phyloP scores from a whole-genome alignment of 1,140 invertebrate genomes.

The Phenacoccus solenopsis region DNA sequence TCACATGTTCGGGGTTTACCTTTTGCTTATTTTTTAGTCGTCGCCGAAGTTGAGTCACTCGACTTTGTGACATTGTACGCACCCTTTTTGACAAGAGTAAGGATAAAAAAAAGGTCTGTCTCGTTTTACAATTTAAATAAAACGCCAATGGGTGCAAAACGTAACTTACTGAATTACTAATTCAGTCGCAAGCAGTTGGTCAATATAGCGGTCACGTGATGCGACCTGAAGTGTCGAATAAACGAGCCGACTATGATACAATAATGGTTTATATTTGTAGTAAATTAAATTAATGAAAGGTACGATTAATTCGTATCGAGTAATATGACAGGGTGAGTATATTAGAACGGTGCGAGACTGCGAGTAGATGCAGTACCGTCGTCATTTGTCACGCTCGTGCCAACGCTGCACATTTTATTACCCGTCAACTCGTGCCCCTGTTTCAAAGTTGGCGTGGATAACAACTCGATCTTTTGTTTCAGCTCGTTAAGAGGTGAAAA shows the following conservation, averaged over 20 bases:
- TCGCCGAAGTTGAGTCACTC: no score
- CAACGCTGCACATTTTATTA: neutral
- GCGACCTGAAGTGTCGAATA: neutral
- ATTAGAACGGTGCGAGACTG: no score
- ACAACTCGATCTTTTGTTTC: neutral
- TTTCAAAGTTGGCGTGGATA: neutral
- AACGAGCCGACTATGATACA: neutral
- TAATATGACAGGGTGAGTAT: neutral
- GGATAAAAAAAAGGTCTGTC: no score
- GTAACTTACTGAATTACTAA: no score
- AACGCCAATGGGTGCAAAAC: no score
- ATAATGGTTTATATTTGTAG: constrained; percentile 3
- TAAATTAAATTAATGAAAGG: neutral
- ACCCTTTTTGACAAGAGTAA: no score
- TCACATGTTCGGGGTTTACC: no score
- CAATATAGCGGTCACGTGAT: neutral
- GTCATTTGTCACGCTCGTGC: neutral
- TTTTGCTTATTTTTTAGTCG: no score
- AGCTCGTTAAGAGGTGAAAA: neutral
- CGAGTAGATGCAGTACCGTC: neutral
- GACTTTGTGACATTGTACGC: no score
- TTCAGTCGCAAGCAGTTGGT: no score
- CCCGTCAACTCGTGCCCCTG: neutral
- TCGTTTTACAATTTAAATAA: neutral
- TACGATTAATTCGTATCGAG: neutral